Evolutionary conservation across 2,113 vertebrate species (phyloP).

Genomic region (Trochalopteron elliotii): DNA sequence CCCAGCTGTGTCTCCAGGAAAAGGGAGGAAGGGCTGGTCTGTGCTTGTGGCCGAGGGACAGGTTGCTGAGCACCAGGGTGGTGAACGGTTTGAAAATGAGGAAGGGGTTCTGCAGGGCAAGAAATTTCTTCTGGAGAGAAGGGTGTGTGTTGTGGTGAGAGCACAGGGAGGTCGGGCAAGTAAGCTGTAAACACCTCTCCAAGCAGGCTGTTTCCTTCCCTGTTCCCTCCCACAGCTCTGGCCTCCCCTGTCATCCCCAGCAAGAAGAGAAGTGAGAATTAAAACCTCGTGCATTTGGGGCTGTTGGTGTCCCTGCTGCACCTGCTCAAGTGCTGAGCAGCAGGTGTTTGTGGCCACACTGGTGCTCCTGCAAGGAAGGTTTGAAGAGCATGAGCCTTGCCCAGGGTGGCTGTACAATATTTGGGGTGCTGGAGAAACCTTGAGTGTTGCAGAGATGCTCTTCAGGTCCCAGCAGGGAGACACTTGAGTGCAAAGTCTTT

Average conservation of each 20-base stretch:
- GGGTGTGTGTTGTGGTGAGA: constrained; percentile 62
- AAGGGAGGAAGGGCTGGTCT: not conserved
- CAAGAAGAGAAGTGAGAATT: constrained; percentile 53
- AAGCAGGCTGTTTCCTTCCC: constrained; percentile 30
- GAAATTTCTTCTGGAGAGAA: constrained; percentile 62
- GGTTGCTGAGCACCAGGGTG: constrained; percentile 44
- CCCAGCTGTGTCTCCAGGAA: not conserved
- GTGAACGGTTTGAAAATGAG: constrained; percentile 75
- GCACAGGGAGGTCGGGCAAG: constrained; percentile 19
- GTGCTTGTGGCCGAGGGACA: not conserved
- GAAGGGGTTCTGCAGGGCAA: constrained; percentile 69
- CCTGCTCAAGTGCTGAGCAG: not conserved
- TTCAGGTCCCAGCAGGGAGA: not conserved
- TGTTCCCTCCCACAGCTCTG: not conserved
- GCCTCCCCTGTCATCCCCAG: not conserved
- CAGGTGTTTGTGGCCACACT: not conserved
- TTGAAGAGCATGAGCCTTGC: rapidly evolving
- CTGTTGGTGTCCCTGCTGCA: not conserved
- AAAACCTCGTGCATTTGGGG: not conserved
- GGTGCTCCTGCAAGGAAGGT: not conserved
- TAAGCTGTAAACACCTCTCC: constrained; percentile 43
- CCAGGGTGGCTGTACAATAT: rapidly evolving
- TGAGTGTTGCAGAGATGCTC: not conserved
- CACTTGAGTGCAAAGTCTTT: rapidly evolving
- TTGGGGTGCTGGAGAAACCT: not conserved